These are phyloP conservation scores for Rhinolophus sinicus DNA, from an alignment of 2,113 vertebrate genomes.

Conservation along the genomic window DNA sequence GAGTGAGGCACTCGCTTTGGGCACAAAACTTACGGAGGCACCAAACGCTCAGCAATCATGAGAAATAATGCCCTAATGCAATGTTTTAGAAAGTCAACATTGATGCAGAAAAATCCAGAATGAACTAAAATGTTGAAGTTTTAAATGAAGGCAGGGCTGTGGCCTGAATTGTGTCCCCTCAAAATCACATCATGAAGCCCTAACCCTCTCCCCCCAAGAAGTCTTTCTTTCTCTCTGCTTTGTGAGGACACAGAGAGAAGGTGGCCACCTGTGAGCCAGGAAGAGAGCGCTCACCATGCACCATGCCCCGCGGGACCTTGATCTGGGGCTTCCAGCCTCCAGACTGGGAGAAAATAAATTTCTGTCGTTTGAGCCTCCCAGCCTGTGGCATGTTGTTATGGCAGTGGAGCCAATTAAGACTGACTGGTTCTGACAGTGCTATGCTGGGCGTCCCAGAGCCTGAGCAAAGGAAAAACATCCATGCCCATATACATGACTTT, in stretches of 20 bases:
- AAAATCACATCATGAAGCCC: not conserved
- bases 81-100: not conserved
- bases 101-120: not conserved
- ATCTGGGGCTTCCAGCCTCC: not conserved
- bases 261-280: not conserved
- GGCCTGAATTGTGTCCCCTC: too few species aligned
- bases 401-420: not conserved
- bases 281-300: not conserved
- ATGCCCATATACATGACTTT: not conserved
- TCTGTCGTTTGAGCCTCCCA: rapidly evolving
- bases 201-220: not conserved
- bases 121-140: not conserved
- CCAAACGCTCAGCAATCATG: not conserved
- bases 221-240: not conserved
- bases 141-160: not conserved
- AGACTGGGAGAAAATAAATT: not conserved
- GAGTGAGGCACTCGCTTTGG: not conserved
- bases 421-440: not conserved
- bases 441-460: not conserved
- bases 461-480: not conserved
- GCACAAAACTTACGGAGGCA: not conserved
- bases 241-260: not conserved
- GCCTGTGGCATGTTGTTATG: rapidly evolving
- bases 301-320: rapidly evolving
- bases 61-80: not conserved